A percentile compares a stretch with the other conserved stretches of the same genome.
phyloP scores from a whole-genome alignment of 2,888 invertebrate species.

The Geophilus truncorum region DNA sequence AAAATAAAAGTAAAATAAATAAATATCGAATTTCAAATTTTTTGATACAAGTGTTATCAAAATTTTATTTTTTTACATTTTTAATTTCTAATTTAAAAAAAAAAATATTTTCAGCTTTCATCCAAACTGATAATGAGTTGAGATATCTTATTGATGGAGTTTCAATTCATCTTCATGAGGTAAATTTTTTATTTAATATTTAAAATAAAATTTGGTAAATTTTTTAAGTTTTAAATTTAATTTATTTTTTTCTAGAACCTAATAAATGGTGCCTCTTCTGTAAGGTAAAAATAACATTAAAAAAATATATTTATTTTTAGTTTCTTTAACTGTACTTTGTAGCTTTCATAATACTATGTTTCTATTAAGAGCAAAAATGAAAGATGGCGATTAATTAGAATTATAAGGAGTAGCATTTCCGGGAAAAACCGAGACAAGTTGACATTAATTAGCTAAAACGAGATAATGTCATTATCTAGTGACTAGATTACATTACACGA shows the following conservation, averaged over 20 bases:
- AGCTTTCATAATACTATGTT: too few species aligned
- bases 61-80: neutral
- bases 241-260: neutral
- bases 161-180: conserved; percentile 48
- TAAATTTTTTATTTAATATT: conserved; percentile 42
- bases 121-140: conserved; percentile 64
- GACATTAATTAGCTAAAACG: too few species aligned
- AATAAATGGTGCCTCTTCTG: neutral
- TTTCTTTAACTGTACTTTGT: too few species aligned
- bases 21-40: neutral
- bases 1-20: neutral
- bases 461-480: too few species aligned
- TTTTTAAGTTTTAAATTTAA: neutral
- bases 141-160: conserved; percentile 63
- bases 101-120: conserved; percentile 58
- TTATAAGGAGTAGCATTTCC: too few species aligned
- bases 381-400: too few species aligned
- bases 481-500: too few species aligned
- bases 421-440: too few species aligned
- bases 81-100: neutral
- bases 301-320: too few species aligned
- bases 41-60: neutral
- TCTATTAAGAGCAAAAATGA: too few species aligned
- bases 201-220: conserved; percentile 35
- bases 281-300: neutral